A percentile compares a stretch with the other conserved stretches of the same genome.
Conservation (phyloP, 2,797 vertebrate species). For the Echiichthys vipera region DNA sequence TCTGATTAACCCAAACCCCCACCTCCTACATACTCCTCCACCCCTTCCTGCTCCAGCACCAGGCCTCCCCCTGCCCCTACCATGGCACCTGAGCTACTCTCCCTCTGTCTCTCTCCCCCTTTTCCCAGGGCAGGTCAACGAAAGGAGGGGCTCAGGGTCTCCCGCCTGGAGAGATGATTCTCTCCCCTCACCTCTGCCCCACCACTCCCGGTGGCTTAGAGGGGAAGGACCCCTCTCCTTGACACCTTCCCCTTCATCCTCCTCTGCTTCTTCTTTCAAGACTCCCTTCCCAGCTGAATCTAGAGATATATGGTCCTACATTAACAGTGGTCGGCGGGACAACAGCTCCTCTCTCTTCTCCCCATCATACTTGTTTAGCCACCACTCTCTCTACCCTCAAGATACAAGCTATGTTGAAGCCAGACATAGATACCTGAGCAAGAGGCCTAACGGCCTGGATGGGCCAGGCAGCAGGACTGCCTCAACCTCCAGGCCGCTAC, state of each 20-base stretch:
- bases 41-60: conserved; percentile 72
- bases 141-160: conserved; percentile 77
- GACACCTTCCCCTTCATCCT: conserved; percentile 75
- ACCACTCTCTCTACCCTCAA: conserved; percentile 73
- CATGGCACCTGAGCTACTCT: conserved; percentile 82
- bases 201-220: conserved; percentile 81
- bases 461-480: conserved; percentile 78
- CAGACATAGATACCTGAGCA: conserved; percentile 77
- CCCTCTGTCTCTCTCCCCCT: conserved; percentile 76
- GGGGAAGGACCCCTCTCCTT: conserved; percentile 73
- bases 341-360: conserved; percentile 79
- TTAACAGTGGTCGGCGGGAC: conserved; percentile 73
- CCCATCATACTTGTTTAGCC: conserved; percentile 76
- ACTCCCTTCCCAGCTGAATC: conserved; percentile 77
- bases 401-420: conserved; percentile 73
- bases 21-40: conserved; percentile 72
- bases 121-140: conserved; percentile 73
- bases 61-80: conserved; percentile 71
- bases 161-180: conserved; percentile 83
- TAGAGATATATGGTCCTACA: conserved; percentile 84
- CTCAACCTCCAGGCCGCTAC: conserved; percentile 70
- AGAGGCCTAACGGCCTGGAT: conserved; percentile 84
- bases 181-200: conserved; percentile 69
- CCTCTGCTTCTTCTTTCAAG: conserved; percentile 81
- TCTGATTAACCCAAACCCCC: conserved; percentile 71